Conservation (phyloP, 2,797 vertebrate genomes). For the Sarcoramphus papa region DNA sequence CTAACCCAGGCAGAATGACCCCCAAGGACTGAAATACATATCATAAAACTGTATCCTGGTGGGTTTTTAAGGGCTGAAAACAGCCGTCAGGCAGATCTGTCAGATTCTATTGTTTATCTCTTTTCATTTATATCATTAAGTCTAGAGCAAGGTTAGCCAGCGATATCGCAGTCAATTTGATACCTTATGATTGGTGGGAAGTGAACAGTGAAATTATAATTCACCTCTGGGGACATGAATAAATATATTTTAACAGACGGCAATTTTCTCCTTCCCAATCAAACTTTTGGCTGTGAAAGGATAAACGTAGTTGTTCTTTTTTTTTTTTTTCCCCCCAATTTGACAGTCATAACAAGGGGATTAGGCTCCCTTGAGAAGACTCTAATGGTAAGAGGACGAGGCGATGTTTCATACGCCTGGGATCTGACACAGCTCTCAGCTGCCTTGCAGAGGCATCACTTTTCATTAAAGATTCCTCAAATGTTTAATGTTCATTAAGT, state of each 20-base stretch:
- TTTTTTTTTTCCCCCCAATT: neutral
- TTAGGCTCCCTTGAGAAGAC: neutral
- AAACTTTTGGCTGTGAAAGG: neutral
- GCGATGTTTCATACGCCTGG: neutral
- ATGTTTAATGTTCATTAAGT: neutral
- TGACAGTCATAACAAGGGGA: neutral
- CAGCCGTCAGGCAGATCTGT: slow-evolving; percentile 5
- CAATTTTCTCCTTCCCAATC: neutral
- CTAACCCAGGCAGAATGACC: slow-evolving; percentile 13
- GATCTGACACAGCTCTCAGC: neutral
- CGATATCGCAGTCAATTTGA: slow-evolving; percentile 41
- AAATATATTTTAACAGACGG: neutral
- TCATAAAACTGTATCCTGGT: slow-evolving; percentile 30
- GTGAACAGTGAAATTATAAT: slow-evolving; percentile 60
- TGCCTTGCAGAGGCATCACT: neutral
- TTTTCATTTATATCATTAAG: slow-evolving; percentile 49
- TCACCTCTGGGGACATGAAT: slow-evolving; percentile 40
- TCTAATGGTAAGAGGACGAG: neutral
- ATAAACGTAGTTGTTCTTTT: neutral
- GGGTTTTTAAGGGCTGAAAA: slow-evolving; percentile 8
- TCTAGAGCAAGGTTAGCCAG: slow-evolving; percentile 58
- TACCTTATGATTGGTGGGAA: slow-evolving; percentile 59
- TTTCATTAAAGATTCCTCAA: neutral
- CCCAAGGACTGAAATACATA: neutral
- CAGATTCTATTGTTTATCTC: slow-evolving; percentile 42